Evolutionary conservation across 2,797 vertebrate species (phyloP).

Genomic region (Catharus ustulatus): DNA sequence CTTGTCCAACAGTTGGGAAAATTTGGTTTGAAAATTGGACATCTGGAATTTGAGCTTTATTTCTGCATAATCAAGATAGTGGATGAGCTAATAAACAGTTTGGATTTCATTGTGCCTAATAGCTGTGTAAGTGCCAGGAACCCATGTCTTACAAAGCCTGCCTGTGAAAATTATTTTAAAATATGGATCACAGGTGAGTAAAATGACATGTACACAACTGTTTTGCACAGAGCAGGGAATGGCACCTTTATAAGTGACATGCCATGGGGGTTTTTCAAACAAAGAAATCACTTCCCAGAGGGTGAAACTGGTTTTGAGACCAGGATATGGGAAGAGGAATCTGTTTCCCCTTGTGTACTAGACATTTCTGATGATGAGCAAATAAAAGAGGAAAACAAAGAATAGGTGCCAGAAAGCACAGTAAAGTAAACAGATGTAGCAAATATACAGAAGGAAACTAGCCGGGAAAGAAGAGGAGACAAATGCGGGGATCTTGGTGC

Average conservation of each 20-base stretch:
- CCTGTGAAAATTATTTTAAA: slow-evolving; percentile 19
- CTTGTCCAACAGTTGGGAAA: slow-evolving; percentile 40
- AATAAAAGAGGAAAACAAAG: neutral
- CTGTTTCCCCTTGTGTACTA: neutral
- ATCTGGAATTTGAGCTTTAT: slow-evolving; percentile 58
- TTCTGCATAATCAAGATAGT: slow-evolving; percentile 51
- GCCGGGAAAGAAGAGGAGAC: neutral
- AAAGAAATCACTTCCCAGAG: neutral
- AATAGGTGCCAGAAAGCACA: neutral
- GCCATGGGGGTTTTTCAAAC: neutral
- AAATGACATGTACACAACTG: neutral
- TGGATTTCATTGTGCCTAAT: slow-evolving; percentile 48
- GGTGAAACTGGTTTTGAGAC: neutral
- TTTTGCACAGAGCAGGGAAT: neutral
- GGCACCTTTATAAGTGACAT: neutral
- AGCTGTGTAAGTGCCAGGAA: slow-evolving; percentile 27
- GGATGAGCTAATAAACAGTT: slow-evolving; percentile 65
- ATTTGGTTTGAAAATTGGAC: slow-evolving; percentile 40
- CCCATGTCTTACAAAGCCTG: slow-evolving; percentile 2
- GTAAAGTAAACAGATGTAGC: neutral
- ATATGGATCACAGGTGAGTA: slow-evolving; percentile 2
- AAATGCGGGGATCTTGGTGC: neutral
- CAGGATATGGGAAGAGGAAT: neutral
- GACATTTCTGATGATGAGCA: neutral
- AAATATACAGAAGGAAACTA: neutral